Evolutionary conservation across 2,797 vertebrate genomes (phyloP).

Genomic region (Acanthiza pusilla): DNA sequence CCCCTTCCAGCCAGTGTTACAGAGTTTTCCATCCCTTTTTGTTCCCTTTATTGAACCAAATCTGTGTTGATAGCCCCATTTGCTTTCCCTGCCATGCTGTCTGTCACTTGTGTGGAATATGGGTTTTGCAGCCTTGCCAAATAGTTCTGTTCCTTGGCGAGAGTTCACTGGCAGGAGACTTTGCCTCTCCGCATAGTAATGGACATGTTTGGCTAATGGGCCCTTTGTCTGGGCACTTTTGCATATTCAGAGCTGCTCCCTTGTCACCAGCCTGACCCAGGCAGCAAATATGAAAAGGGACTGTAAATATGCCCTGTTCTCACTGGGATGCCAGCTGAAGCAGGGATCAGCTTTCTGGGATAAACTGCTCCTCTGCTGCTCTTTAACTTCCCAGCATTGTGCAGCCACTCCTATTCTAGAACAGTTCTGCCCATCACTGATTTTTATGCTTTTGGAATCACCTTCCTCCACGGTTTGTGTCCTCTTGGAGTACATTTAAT

Average conservation of each 20-base stretch:
- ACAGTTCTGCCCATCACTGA: not conserved
- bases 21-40: not conserved
- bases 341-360: not conserved
- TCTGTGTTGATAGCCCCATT: constrained; percentile 16
- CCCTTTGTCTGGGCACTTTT: constrained; percentile 36
- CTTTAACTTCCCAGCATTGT: not conserved
- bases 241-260: constrained; percentile 32
- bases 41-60: not conserved
- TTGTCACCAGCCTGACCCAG: constrained; percentile 38
- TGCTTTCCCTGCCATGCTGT: constrained; percentile 1
- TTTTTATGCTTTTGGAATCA: not conserved
- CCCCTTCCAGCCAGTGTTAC: not conserved
- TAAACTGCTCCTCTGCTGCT: not conserved
- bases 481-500: not conserved
- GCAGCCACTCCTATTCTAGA: not conserved
- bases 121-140: constrained; percentile 34
- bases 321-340: not conserved
- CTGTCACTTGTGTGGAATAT: not conserved
- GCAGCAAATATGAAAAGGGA: constrained; percentile 5
- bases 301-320: not conserved
- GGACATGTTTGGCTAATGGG: constrained; percentile 17
- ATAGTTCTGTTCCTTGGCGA: constrained; percentile 5
- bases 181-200: not conserved
- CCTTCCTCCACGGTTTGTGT: not conserved
- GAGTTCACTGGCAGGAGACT: constrained; percentile 20